Percentiles rank a stretch among this genome's conserved stretches.
phyloP scores from a whole-genome alignment of 2,888 invertebrate species.

The Drosophila mercatorum region DNA sequence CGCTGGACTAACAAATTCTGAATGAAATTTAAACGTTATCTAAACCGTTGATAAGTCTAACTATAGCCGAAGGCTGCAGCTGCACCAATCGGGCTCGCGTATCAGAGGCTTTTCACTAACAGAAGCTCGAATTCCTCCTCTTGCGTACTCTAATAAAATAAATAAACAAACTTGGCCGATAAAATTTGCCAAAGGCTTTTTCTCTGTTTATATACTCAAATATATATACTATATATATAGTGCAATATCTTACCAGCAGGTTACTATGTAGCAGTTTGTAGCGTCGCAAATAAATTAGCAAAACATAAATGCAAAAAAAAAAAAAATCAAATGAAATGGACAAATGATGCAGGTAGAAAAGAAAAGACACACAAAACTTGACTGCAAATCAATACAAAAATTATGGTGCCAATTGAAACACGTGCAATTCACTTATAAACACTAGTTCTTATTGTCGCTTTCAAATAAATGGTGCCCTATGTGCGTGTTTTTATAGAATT shows the following conservation, averaged over 20 bases:
- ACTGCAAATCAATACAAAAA: slow-evolving; percentile 52
- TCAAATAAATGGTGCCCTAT: slow-evolving; percentile 42
- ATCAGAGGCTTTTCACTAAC: background rate
- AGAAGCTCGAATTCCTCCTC: background rate
- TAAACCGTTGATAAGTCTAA: slow-evolving; percentile 8
- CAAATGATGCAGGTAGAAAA: background rate
- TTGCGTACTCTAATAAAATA: slow-evolving; percentile 7
- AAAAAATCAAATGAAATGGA: background rate
- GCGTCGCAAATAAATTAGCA: slow-evolving; percentile 33
- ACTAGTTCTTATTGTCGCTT: slow-evolving; percentile 52
- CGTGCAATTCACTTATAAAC: slow-evolving; percentile 52
- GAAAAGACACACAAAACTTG: slow-evolving; percentile 23
- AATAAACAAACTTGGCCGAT: slow-evolving; percentile 8
- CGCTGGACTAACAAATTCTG: slow-evolving; percentile 15
- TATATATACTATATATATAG: background rate
- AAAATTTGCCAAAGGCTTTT: background rate
- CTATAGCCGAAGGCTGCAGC: slow-evolving; percentile 8
- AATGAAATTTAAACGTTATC: slow-evolving; percentile 20
- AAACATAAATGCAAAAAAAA: slow-evolving; percentile 29
- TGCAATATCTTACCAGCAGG: slow-evolving; percentile 4
- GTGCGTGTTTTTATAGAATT: slow-evolving; percentile 51
- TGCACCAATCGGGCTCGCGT: background rate
- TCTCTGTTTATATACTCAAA: background rate
- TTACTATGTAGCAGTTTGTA: slow-evolving; percentile 4
- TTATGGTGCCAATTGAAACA: slow-evolving; percentile 43